Base-by-base conservation (phyloP, 2,113 vertebrate species). In the Nestor notabilis region DNA sequence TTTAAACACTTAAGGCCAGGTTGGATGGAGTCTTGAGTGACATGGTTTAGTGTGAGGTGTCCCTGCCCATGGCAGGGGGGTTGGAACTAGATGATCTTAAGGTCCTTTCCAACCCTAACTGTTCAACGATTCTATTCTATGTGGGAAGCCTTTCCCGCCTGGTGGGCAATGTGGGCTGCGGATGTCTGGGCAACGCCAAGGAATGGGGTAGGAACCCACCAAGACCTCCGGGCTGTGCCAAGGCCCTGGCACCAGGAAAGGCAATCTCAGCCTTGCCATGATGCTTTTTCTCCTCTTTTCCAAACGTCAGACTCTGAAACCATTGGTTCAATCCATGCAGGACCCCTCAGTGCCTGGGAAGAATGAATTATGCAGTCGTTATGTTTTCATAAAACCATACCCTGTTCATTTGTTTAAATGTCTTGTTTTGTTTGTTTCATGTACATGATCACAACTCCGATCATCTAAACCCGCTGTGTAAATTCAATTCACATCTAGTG, bases 371-470 rank as follows among this genome's bases (percentile, higher is more conserved):
- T 60, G 21, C 71, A 86, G 23, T 64, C 43, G 10, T 35, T n/a
- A 18, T 41, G 47, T 56, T 89, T 88, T 50, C 70, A 46, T 35
- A 68, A 47, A 92, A 35, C 56, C 80, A 58, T 7, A 35, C 64
- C 16, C 35, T 94, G 69, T 68, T 85, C 87, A 61, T 94, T 95
- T 92, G 81, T 91, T 91, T 87, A 83, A 93, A 80, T 77, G 85
- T 91, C 92, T 90, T 90, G 84, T 85, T 75, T 93, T 13, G 1
- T 86, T 94, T 69, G 66, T 90, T 93, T 83, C 50, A 15, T 39
- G 63, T 27, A 83, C 79, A 74, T 35, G 43, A 83, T 90, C 75
- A 47, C 63, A 72, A 12, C 68, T 55, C 83, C 71, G 84, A 49
- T 72, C 77, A 91, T 74, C 70, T 53, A 21, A 83, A 72, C 53